Conservation (phyloP, 2,797 vertebrate genomes). For the Sebastes glaucus region DNA sequence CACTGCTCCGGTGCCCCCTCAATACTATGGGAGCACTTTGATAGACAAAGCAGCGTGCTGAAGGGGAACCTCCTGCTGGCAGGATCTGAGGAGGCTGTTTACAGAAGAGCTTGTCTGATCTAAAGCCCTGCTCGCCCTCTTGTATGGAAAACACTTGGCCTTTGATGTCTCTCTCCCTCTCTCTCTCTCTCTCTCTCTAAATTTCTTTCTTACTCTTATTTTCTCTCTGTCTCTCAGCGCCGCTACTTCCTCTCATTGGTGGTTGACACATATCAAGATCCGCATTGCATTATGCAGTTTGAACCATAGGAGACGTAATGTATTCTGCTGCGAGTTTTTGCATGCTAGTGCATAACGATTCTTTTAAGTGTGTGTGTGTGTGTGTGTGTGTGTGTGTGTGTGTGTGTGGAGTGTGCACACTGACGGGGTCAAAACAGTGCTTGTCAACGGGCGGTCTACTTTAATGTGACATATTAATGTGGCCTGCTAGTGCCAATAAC, state of each 20-base stretch:
- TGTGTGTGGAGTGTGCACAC: constrained; percentile 2
- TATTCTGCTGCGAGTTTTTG: constrained; percentile 20
- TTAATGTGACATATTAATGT: constrained; percentile 85
- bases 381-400: background rate
- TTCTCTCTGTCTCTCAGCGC: constrained; percentile 11
- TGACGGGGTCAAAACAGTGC: constrained; percentile 78
- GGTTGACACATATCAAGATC: constrained; percentile 40
- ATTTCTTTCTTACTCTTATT: constrained; percentile 45
- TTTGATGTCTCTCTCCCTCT: constrained; percentile 81
- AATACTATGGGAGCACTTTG: constrained; percentile 73
- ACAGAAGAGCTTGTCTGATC: constrained; percentile 81
- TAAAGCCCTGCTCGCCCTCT: constrained; percentile 62
- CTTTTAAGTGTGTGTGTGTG: constrained; percentile 1
- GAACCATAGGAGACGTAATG: constrained; percentile 30
- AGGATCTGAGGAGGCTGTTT: constrained; percentile 83
- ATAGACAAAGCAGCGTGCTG: constrained; percentile 81
- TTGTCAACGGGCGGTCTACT: constrained; percentile 80
- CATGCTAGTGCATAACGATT: constrained; percentile 14
- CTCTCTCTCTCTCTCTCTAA: constrained; percentile 54
- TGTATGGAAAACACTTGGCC: constrained; percentile 78
- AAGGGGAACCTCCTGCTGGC: constrained; percentile 79
- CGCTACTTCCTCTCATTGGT: constrained; percentile 52
- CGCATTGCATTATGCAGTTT: constrained; percentile 44
- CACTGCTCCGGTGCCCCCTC: constrained; percentile 68
- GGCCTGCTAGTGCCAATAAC: constrained; percentile 81